These are phyloP conservation scores for Babyrousa celebensis DNA, from an alignment of 2,797 vertebrate genomes.

Conservation along the genomic window DNA sequence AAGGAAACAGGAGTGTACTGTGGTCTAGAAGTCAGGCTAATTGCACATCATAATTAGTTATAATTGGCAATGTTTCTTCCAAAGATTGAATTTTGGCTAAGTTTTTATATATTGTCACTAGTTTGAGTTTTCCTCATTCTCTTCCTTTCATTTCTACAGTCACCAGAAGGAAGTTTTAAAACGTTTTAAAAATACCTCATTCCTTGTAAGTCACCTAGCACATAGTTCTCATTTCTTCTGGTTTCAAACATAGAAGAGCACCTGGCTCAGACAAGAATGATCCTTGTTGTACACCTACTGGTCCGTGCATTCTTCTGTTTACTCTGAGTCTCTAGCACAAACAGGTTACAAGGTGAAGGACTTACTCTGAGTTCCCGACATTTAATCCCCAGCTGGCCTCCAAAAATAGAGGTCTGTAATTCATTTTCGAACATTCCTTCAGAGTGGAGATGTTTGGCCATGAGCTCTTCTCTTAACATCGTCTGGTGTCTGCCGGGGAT, in stretches of 20 bases:
- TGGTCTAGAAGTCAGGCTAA: slow-evolving; percentile 5
- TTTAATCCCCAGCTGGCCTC: slow-evolving; percentile 74
- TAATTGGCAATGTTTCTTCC: slow-evolving; percentile 8
- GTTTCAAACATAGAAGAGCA: slow-evolving; percentile 20
- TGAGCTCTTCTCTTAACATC: slow-evolving; percentile 96
- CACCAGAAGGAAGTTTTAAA: slow-evolving; percentile 25
- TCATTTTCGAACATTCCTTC: slow-evolving; percentile 97
- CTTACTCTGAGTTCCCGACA: background rate
- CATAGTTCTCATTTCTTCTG: background rate
- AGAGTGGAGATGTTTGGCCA: slow-evolving; percentile 96
- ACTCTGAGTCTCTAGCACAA: background rate
- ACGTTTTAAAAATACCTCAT: slow-evolving; percentile 8
- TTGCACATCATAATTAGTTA: slow-evolving; percentile 4
- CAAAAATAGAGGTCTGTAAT: slow-evolving; percentile 95
- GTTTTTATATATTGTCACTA: background rate
- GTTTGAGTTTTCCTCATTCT: slow-evolving; percentile 44
- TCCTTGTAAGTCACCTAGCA: background rate
- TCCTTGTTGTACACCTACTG: background rate
- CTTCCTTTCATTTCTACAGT: slow-evolving; percentile 28
- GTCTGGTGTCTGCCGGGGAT: slow-evolving; percentile 96
- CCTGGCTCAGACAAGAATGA: background rate
- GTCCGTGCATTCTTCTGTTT: background rate
- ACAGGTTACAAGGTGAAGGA: background rate
- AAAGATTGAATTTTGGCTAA: slow-evolving; percentile 31
- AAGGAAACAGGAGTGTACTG: slow-evolving; percentile 19